phyloP scores from a whole-genome alignment of 2,797 vertebrate genomes.

The Sebastes taczanowskii region DNA sequence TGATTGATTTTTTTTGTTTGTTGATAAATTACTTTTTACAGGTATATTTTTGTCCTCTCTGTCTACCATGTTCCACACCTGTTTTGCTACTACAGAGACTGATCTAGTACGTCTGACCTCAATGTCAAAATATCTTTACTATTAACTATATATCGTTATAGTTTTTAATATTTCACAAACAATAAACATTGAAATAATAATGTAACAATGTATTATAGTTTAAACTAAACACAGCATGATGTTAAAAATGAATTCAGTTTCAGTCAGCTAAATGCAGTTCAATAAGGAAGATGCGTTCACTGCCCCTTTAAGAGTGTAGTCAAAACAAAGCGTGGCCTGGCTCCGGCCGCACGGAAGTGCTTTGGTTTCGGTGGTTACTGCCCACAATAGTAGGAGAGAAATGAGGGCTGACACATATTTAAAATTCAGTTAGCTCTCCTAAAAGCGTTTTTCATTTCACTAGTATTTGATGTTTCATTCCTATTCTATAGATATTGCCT shows the following conservation, averaged over 20 bases:
- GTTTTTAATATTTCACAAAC: neutral
- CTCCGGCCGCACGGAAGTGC: slow-evolving; percentile 73
- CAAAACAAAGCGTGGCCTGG: slow-evolving; percentile 79
- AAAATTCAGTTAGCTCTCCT: slow-evolving; percentile 5
- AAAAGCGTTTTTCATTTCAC: neutral
- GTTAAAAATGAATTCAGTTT: neutral
- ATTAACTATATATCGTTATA: neutral
- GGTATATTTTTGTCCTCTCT: neutral
- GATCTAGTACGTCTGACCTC: neutral
- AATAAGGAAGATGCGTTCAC: slow-evolving; percentile 6
- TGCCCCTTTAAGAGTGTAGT: slow-evolving; percentile 77
- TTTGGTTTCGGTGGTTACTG: slow-evolving; percentile 38
- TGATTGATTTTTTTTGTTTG: too few species aligned
- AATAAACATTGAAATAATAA: neutral
- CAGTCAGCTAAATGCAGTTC: neutral
- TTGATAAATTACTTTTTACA: too few species aligned
- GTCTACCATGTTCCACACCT: neutral
- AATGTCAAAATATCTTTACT: neutral
- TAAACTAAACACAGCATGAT: neutral
- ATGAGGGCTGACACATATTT: slow-evolving; percentile 47
- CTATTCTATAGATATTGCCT: slow-evolving; percentile 6
- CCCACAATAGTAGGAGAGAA: slow-evolving; percentile 35
- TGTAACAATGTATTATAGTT: neutral
- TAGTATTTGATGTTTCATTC: neutral
- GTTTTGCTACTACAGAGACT: neutral